phyloP scores from a whole-genome alignment of 2,113 vertebrate species.

The Micromys minutus region DNA sequence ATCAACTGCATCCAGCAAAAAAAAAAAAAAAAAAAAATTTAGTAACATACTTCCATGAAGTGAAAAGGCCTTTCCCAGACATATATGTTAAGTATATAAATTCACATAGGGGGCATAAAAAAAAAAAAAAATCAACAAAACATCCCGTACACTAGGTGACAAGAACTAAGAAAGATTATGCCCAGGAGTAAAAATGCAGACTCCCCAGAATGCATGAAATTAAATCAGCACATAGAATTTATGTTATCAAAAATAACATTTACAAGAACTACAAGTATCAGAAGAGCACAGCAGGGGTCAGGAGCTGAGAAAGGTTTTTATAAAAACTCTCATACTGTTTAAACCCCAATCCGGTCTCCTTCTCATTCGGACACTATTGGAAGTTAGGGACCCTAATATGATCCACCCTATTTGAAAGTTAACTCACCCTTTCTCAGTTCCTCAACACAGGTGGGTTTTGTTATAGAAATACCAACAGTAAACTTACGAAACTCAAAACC shows the following conservation, averaged over 20 bases:
- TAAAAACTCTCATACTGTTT: constrained; percentile 12
- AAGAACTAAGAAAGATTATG: constrained; percentile 23
- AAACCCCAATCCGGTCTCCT: constrained; percentile 30
- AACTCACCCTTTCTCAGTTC: constrained; percentile 57
- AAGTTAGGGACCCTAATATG: not conserved
- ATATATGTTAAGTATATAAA: constrained; percentile 1
- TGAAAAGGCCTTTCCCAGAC: not conserved
- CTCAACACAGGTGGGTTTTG: constrained; percentile 35
- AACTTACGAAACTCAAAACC: constrained; percentile 48
- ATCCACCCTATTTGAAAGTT: constrained; percentile 22
- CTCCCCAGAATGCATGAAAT: not conserved
- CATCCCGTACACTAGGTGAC: not conserved
- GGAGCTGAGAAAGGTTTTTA: not conserved
- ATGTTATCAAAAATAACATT: not conserved
- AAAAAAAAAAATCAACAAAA: not conserved
- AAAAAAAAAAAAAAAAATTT: too few relatives aligned
- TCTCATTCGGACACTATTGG: not conserved
- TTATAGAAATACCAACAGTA: constrained; percentile 64
- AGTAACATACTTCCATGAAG: constrained; percentile 16
- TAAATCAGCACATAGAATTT: constrained; percentile 13
- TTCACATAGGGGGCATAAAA: not conserved
- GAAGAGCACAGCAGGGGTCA: not conserved
- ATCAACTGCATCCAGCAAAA: not conserved
- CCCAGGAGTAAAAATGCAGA: not conserved
- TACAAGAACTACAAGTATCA: not conserved